phyloP scores from a whole-genome alignment of 2,113 vertebrate species.

The Etia nguti region DNA sequence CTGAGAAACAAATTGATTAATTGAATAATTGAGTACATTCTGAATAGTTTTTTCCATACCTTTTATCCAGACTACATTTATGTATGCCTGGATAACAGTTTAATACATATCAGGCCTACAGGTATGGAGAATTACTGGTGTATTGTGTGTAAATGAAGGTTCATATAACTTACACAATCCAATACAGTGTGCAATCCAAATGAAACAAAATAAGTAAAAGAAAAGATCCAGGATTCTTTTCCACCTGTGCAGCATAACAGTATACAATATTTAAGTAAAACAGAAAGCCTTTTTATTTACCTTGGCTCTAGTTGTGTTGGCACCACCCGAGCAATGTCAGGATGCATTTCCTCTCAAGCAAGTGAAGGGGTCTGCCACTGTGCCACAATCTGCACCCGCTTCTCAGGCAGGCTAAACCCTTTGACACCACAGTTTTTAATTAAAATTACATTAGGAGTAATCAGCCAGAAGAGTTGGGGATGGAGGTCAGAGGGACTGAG shows the following conservation, averaged over 20 bases:
- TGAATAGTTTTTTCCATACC: background rate
- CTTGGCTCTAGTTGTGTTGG: constrained; percentile 50
- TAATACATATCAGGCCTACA: background rate
- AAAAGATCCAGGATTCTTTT: background rate
- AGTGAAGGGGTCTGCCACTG: constrained; percentile 94
- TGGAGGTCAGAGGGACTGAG: constrained; percentile 41
- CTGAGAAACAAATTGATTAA: background rate
- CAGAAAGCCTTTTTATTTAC: constrained; percentile 41
- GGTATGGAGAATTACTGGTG: background rate
- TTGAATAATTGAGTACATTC: background rate
- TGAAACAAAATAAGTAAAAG: background rate
- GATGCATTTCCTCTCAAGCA: constrained; percentile 97
- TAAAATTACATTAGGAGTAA: constrained; percentile 99
- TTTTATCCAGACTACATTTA: background rate
- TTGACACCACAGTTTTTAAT: constrained; percentile 99
- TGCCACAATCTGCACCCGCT: constrained; percentile 98
- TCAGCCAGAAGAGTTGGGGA: constrained; percentile 92
- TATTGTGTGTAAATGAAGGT: background rate
- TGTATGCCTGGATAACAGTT: background rate
- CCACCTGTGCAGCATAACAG: background rate
- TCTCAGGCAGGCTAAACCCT: constrained; percentile 98
- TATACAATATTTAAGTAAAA: background rate
- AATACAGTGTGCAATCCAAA: background rate
- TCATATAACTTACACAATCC: background rate
- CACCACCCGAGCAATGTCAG: constrained; percentile 77